Evolutionary conservation across 1,140 invertebrate species (phyloP).

Genomic region (Reticulitermes speratus): DNA sequence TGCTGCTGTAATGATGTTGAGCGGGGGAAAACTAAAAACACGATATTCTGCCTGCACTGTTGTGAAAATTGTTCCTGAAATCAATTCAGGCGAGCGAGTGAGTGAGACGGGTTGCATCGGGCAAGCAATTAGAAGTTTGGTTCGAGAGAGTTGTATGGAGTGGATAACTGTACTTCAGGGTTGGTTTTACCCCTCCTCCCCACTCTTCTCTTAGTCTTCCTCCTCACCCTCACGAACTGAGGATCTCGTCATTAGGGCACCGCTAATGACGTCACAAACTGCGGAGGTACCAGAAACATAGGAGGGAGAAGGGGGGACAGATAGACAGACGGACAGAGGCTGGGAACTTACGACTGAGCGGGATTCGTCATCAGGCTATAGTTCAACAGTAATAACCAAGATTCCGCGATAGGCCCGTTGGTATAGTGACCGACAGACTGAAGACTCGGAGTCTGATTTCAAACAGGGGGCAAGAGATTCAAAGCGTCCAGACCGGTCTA

Average conservation of each 20-base stretch:
- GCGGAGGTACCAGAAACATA: not conserved
- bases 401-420: too few relatives aligned
- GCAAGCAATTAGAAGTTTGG: constrained; percentile 16
- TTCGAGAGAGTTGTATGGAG: constrained; percentile 4
- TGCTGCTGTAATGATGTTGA: not conserved
- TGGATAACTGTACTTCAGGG: not conserved
- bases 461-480: too few relatives aligned
- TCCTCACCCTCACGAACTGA: constrained; percentile 6
- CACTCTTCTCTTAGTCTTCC: not conserved
- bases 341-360: not conserved
- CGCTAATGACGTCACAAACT: constrained; percentile 24
- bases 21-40: not conserved
- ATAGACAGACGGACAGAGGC: too few relatives aligned
- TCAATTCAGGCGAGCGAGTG: not conserved
- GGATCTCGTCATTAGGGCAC: constrained; percentile 23
- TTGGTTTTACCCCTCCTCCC: not conserved
- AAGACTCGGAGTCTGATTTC: too few relatives aligned
- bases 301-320: not conserved
- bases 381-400: not conserved
- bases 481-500: too few relatives aligned
- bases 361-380: not conserved
- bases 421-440: too few relatives aligned
- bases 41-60: not conserved
- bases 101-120: not conserved
- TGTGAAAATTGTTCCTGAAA: not conserved